A percentile compares a stretch with the other conserved stretches of the same genome.
Conservation (phyloP, 2,113 vertebrate species). For the Sigmodon hispidus region DNA sequence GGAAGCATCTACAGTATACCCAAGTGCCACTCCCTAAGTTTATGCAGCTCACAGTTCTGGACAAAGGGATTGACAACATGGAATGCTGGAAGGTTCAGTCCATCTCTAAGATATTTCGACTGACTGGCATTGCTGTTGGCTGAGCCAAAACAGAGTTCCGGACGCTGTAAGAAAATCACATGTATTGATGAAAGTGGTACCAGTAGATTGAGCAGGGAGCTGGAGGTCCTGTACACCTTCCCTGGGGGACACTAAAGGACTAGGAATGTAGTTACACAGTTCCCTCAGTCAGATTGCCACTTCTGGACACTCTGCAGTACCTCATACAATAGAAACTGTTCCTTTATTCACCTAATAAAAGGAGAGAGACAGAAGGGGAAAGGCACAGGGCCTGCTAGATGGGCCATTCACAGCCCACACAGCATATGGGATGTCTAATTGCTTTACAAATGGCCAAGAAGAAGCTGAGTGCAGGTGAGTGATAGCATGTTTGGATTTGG, state of each 20-base stretch:
- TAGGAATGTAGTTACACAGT: background rate
- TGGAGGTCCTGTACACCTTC: background rate
- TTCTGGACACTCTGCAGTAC: background rate
- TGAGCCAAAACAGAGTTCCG: background rate
- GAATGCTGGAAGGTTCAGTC: background rate
- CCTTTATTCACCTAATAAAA: background rate
- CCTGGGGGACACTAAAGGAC: background rate
- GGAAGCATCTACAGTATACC: background rate
- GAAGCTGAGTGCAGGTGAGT: conserved; percentile 16
- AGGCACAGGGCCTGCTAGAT: background rate
- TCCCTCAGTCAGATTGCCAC: background rate
- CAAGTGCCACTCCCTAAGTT: background rate
- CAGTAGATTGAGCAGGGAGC: background rate
- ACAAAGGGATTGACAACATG: background rate
- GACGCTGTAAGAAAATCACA: background rate
- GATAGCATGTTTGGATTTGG: conserved; percentile 43
- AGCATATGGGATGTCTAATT: background rate
- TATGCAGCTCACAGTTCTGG: background rate
- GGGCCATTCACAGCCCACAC: background rate
- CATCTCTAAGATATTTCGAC: background rate
- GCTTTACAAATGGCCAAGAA: conserved; percentile 47
- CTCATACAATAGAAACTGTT: background rate
- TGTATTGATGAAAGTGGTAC: no score
- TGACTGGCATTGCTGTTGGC: background rate
- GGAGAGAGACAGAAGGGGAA: background rate